Base-by-base conservation (phyloP, 2,113 vertebrate species). In the Corythaixoides concolor region DNA sequence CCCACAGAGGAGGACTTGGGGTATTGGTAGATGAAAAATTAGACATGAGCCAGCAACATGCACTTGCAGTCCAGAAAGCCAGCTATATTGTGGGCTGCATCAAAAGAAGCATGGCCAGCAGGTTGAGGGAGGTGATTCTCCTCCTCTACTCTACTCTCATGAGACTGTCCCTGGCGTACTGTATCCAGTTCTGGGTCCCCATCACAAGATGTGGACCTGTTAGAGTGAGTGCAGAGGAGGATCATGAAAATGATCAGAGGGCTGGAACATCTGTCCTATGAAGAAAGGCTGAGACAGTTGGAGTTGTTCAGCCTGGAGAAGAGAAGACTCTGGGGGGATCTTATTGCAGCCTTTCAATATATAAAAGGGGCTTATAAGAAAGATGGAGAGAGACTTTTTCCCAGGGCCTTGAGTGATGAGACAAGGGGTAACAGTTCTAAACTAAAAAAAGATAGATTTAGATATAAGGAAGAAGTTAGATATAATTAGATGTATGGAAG, bases 81-180 rank as follows among this genome's bases (percentile, higher is more conserved):
- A 78, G 2, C 7, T 0, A 0, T 47, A 37, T 69, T 14, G 28
- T 55, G 12, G 15, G 19, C 30, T 87, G 5, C 43, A 43, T 68
- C 4, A 49, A 83, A 95, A 69, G 15, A 32, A 37, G 5, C 0
- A 0, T 23, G 37, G 7, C 9, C 35, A 63, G 2, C 9, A 21
- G 45, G 23, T 8, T 0, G 0, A 66, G 18, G 24, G 11, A 70
- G 17, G 15, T 33, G 23, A 53, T 74, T 59, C 9, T 64, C 1
- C 12, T 9, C 11, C 8, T 72, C 33, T 64, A 4, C 21, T 89
- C 30, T 12, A 5, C 15, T 68, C 7, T 68, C 8, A 2, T 69
- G 55, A 59, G 23, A 78, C 4, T 13, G 8, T 18, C 33, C 12
- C 10, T 53, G 30, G 15, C 78, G 24, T n/a, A 28, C 11, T 53